Percentiles rank a stretch among this genome's conserved stretches.
Evolutionary conservation across 1,140 invertebrate species (phyloP).

Genomic region (Drosophila oshimai): DNA sequence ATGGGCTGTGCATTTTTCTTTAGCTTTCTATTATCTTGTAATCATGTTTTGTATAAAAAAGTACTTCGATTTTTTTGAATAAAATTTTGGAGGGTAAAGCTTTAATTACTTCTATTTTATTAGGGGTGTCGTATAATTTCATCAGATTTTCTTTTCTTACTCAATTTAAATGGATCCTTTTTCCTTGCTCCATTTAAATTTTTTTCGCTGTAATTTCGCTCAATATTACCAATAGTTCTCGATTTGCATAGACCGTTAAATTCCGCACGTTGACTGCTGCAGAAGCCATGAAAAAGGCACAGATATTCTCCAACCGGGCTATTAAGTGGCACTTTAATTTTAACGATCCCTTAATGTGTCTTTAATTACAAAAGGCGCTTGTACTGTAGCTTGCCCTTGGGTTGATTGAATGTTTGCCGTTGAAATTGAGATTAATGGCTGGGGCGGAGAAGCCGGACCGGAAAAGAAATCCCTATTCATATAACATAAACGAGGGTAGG

Average conservation of each 20-base stretch:
- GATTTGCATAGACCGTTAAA: slow-evolving; percentile 26
- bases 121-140: too few relatives aligned
- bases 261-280: neutral
- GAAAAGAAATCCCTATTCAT: slow-evolving; percentile 40
- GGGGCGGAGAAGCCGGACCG: slow-evolving; percentile 7
- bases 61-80: too few relatives aligned
- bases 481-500: slow-evolving; percentile 53
- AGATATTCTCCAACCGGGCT: neutral
- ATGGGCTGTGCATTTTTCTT: neutral
- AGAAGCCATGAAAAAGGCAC: slow-evolving; percentile 4
- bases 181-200: slow-evolving; percentile 8
- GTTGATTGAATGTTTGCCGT: slow-evolving; percentile 70
- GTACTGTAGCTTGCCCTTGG: slow-evolving; percentile 11
- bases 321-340: slow-evolving; percentile 67
- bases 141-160: too few relatives aligned
- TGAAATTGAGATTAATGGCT: slow-evolving; percentile 68
- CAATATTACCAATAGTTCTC: slow-evolving; percentile 32
- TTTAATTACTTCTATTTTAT: too few relatives aligned
- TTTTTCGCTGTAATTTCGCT: neutral
- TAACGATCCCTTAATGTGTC: slow-evolving; percentile 70
- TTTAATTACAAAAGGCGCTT: slow-evolving; percentile 59
- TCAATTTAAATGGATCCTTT: neutral
- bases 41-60: too few relatives aligned
- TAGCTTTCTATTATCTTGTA: neutral
- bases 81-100: neutral